Evolutionary conservation across 2,888 invertebrate genomes (phyloP).

Genomic region (Yponomeuta plumbellus): DNA sequence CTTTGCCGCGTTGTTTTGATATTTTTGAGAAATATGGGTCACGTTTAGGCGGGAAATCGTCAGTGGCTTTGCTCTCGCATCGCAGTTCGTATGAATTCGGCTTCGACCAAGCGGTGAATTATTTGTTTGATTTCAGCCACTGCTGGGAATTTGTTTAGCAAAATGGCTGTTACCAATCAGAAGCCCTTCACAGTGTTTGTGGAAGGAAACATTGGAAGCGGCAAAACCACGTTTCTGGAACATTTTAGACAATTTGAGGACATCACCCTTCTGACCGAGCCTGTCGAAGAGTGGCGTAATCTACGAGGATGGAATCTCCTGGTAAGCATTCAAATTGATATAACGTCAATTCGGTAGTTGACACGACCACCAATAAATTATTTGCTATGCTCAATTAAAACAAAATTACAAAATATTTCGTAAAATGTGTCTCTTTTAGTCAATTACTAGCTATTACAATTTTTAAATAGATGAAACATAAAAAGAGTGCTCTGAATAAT

Average conservation of each 20-base stretch:
- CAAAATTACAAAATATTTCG: no score
- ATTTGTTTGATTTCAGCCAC: conserved; percentile 12
- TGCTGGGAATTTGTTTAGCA: conserved; percentile 34
- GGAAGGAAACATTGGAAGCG: conserved; percentile 94
- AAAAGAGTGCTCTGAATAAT: no score
- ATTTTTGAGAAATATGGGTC: conserved; percentile 33
- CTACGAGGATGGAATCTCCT: conserved; percentile 86
- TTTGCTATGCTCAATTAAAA: no score
- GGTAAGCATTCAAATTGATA: conserved; percentile 40
- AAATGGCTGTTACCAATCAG: conserved; percentile 48
- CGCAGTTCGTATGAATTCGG: neutral
- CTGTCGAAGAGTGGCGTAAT: conserved; percentile 91
- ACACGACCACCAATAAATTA: no score
- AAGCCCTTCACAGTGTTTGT: conserved; percentile 88
- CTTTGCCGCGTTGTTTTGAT: conserved; percentile 41
- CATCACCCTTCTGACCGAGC: conserved; percentile 82
- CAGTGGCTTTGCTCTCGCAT: neutral
- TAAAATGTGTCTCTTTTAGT: no score
- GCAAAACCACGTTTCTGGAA: conserved; percentile 91
- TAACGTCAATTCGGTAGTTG: no score
- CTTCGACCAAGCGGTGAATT: no score
- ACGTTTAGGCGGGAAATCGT: conserved; percentile 54
- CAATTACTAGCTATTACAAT: no score
- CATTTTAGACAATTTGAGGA: conserved; percentile 85
- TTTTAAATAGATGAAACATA: no score